Base-by-base conservation (phyloP, 2,797 vertebrate genomes). In the Miichthys miiuy region DNA sequence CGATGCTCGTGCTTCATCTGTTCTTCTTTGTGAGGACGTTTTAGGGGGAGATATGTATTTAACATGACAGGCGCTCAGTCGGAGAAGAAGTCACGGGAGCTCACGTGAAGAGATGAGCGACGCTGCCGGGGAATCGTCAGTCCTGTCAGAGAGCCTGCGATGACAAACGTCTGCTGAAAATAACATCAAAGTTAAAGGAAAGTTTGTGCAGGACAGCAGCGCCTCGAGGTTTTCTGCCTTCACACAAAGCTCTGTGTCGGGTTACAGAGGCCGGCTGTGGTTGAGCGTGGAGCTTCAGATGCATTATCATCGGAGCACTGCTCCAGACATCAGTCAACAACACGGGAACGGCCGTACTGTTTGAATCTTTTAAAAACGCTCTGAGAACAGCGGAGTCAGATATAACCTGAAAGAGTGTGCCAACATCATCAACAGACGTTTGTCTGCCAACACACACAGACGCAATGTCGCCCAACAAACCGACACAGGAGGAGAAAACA, bases 1-100 rank as follows among this genome's bases (percentile, higher is more conserved):
- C 4, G 8, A n/a, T 5, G 66, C 69, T 62, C 3, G 21, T 30
- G 61, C 68, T 82, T 63, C 10, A 84, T 85, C 77, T 71, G 41
- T 14, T 79, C 58, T 38, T 55, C 46, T 46, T 48, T 30, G 0
- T 8, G n/a, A 47, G 16, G 50, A 75, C 20, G 0, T 80, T 80
- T 74, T 13, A 20, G 5, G 9, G 23, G 42, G 23, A 42, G 27
- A 8, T 9, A 13, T 42, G 23, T 77, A 66, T 54, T 61, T 54
- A 68, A 76, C 42, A 6, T 44, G 70, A 79, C 78, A 30, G 77
- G 2, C 0, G 44, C 54, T 60, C 1, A 63, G 62, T n/a, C 30
- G 41, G 2, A 1, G 20, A 12, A 42, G 58, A 52, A 74, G 25
- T 65, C 65, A 17, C 42, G 17, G 34, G 68, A 23, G 48, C 6